Evolutionary conservation across 2,113 vertebrate genomes (phyloP), one percentile per base, ranked within the genome.

Genomic region (Nothocercus nigrocapillus): DNA sequence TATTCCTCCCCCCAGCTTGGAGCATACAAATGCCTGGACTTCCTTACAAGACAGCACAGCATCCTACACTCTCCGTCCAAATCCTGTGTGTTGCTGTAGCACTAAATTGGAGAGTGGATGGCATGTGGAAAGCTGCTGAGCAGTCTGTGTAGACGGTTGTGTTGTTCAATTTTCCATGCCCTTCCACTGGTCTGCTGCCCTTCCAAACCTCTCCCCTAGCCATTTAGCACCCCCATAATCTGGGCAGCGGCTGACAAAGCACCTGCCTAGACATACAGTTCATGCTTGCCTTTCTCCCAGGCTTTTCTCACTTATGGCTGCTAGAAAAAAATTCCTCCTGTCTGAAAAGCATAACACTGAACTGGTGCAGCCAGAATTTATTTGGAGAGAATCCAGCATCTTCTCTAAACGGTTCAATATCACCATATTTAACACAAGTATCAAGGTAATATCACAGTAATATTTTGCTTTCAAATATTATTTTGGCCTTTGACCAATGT

Each of bases 331-430:
- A 78, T 15, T n/a, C 15, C 32, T 75, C 7, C 0, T 73, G 66
- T 73, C 62, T 92, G 28, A 82, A 95, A 94, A 96, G 97, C 58
- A 53, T 72, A 85, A 80, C 54, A 92, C 91, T 75, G 20, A 70
- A 3, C 40, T 70, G 34, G 27, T 73, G 64, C 51, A 95, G 85
- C 77, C 90, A 97, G 95, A 96, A 56, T 86, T 88, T 89, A 45
- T 27, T 86, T 92, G 92, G 80, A 94, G 79, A 58, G 78, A 95
- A 93, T 93, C 84, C 75, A 90, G 82, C 25, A 36, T 97, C 82
- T 96, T 96, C 96, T 96, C 96, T 96, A 97, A 98, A 97, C 93
- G 97, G 92, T 72, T 88, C 30, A 40, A 93, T 88, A 89, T 94
- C 85, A 88, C 53, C 78, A 69, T 92, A 95, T 87, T 96, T 95